Conservation (phyloP, 23 tunicate species). For the Diplosoma virens region DNA sequence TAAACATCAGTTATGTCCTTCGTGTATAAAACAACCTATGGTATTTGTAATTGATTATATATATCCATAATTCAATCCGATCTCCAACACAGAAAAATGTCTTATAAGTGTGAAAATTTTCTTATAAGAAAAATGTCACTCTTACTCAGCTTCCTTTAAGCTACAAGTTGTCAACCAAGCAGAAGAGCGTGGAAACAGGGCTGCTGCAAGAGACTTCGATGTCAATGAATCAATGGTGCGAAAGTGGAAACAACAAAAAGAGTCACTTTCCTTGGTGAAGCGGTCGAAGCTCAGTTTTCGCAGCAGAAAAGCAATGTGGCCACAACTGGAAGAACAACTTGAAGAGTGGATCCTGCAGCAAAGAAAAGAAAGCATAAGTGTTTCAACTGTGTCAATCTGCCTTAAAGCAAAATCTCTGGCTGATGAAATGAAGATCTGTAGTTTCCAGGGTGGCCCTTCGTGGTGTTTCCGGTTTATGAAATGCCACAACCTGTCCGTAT, state of each 20-base stretch:
- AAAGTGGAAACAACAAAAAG: not conserved
- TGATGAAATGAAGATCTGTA: not conserved
- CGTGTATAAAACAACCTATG: too few species aligned
- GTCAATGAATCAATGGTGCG: constrained; percentile 3
- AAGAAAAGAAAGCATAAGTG: not conserved
- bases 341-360: not conserved
- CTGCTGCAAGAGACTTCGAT: too few species aligned
- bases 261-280: not conserved
- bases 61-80: too few species aligned
- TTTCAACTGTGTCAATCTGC: not conserved
- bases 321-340: not conserved
- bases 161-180: not conserved
- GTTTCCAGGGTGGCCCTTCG: not conserved
- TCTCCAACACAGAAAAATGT: too few species aligned
- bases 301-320: constrained; percentile 14
- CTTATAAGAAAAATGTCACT: too few species aligned
- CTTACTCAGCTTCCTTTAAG: not conserved
- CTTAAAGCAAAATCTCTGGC: constrained; percentile 1
- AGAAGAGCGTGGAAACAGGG: too few species aligned
- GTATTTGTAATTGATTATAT: too few species aligned
- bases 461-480: constrained; percentile 15
- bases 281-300: not conserved
- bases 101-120: too few species aligned
- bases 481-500: not conserved
- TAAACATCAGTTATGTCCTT: too few species aligned